Evolutionary conservation across 1,140 invertebrate species (phyloP).

Genomic region (Pinna nobilis): DNA sequence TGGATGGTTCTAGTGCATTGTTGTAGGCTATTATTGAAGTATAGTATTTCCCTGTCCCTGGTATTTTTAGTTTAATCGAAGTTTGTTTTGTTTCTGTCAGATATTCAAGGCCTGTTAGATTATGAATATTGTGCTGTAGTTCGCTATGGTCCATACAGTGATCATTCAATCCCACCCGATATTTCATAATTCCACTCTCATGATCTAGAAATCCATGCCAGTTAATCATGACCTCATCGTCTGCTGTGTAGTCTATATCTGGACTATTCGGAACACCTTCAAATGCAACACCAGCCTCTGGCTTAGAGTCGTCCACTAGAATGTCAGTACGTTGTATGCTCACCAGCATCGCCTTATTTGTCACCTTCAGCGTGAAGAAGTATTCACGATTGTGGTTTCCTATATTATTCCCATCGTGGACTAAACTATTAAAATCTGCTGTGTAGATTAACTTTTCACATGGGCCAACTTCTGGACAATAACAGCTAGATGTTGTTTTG

Average conservation of each 20-base stretch:
- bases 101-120: background rate
- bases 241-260: constrained; percentile 51
- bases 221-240: constrained; percentile 18
- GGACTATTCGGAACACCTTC: constrained; percentile 37
- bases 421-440: constrained; percentile 34
- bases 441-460: constrained; percentile 43
- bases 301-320: constrained; percentile 50
- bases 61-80: background rate
- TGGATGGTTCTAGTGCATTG: constrained; percentile 50
- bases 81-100: constrained; percentile 8
- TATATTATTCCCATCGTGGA: constrained; percentile 32
- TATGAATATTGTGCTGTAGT: constrained; percentile 12
- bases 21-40: constrained; percentile 46
- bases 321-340: constrained; percentile 41
- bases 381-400: constrained; percentile 54
- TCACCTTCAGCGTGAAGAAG: constrained; percentile 49
- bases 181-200: constrained; percentile 48
- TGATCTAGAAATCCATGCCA: constrained; percentile 53
- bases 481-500: constrained; percentile 16
- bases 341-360: constrained; percentile 42
- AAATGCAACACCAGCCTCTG: constrained; percentile 35
- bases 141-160: constrained; percentile 28
- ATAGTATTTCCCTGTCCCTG: constrained; percentile 22
- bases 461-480: constrained; percentile 51
- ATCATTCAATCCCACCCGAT: constrained; percentile 27